Evolutionary conservation across 2,113 vertebrate species (phyloP).

Genomic region (Bettongia penicillata): DNA sequence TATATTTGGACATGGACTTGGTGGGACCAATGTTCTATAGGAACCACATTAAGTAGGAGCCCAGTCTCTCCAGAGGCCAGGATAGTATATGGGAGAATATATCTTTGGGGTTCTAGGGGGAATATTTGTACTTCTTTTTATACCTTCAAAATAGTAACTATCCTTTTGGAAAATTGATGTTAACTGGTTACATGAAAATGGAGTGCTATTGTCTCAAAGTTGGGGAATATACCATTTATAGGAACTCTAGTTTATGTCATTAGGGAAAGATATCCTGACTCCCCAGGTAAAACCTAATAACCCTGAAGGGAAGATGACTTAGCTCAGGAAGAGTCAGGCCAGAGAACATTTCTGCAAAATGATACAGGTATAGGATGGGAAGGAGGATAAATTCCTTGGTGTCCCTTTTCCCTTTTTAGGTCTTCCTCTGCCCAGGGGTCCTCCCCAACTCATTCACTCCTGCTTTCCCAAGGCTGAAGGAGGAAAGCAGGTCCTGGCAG

Average conservation of each 20-base stretch:
- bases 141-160: not conserved
- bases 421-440: not conserved
- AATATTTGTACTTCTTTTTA: not conserved
- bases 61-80: not conserved
- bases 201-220: not conserved
- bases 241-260: not conserved
- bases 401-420: not conserved
- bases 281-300: not conserved
- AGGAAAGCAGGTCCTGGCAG: not conserved
- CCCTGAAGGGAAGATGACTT: not conserved
- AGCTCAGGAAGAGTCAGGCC: not conserved
- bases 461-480: not conserved
- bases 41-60: not conserved
- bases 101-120: not conserved
- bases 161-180: not conserved
- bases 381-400: not conserved
- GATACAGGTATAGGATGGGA: not conserved
- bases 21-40: not conserved
- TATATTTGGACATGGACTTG: not conserved
- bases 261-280: not conserved
- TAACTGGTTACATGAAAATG: not conserved
- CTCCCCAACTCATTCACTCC: not conserved
- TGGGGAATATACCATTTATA: not conserved
- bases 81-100: not conserved
- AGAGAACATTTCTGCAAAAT: not conserved